These are phyloP conservation scores for Scatophagus argus DNA, from an alignment of 2,113 vertebrate species.

Conservation along the genomic window DNA sequence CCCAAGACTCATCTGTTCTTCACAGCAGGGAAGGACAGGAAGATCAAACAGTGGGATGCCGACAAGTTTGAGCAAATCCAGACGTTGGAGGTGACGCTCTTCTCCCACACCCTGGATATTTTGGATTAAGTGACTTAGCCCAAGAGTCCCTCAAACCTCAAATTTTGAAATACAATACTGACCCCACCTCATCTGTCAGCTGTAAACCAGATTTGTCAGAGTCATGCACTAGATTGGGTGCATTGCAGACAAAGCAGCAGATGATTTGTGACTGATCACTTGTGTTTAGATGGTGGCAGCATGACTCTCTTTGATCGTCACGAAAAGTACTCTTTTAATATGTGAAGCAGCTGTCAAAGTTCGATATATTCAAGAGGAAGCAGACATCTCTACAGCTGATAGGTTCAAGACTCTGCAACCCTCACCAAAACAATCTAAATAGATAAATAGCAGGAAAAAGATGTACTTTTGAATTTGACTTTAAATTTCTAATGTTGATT, in stretches of 20 bases:
- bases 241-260: too few species aligned
- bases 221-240: background rate
- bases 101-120: background rate
- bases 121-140: background rate
- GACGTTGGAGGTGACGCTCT: constrained; percentile 90
- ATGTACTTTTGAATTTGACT: too few species aligned
- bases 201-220: background rate
- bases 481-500: too few species aligned
- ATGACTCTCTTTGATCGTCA: too few species aligned
- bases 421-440: too few species aligned
- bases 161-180: background rate
- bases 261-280: background rate
- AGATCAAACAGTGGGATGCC: constrained; percentile 98
- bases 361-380: too few species aligned
- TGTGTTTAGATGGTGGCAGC: background rate
- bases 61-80: constrained; percentile 97
- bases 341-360: too few species aligned
- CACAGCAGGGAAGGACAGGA: constrained; percentile 95
- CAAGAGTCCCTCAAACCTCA: background rate
- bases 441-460: too few species aligned
- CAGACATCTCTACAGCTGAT: too few species aligned
- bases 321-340: too few species aligned
- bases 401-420: too few species aligned
- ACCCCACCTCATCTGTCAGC: background rate
- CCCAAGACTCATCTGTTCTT: constrained; percentile 98